phyloP scores from a whole-genome alignment of 2,888 invertebrate species.

The Drosophila parthenogenetica region DNA sequence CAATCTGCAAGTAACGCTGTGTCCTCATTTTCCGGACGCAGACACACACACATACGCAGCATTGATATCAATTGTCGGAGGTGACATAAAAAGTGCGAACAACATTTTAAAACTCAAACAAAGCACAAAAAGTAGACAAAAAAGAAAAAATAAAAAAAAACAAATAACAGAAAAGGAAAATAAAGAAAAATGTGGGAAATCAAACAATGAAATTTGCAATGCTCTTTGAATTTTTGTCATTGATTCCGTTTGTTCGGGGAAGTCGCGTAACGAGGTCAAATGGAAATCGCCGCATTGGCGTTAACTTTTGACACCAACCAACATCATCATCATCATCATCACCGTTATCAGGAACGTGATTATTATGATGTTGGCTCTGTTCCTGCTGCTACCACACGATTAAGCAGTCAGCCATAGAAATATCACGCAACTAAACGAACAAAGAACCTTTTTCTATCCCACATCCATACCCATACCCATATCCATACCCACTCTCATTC shows the following conservation, averaged over 20 bases:
- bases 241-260: conserved; percentile 52
- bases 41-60: conserved; percentile 6
- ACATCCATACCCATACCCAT: conserved; percentile 51
- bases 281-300: conserved; percentile 78
- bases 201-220: conserved; percentile 73
- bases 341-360: not conserved
- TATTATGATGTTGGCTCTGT: not conserved
- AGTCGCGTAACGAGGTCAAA: conserved; percentile 74
- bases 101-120: conserved; percentile 65
- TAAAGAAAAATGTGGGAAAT: conserved; percentile 34
- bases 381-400: conserved; percentile 62
- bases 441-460: conserved; percentile 46
- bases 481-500: conserved; percentile 49
- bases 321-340: not conserved
- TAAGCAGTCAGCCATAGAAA: conserved; percentile 76
- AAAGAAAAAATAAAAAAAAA: not conserved
- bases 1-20: conserved; percentile 2
- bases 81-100: conserved; percentile 66
- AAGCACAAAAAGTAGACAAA: conserved; percentile 17
- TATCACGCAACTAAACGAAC: conserved; percentile 77
- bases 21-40: conserved; percentile 12
- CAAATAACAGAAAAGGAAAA: conserved; percentile 11
- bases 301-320: conserved; percentile 72
- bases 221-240: conserved; percentile 53
- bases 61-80: conserved; percentile 65